These are phyloP conservation scores for Leucophora obtusa DNA, from an alignment of 2,888 invertebrate genomes.

Conservation along the genomic window DNA sequence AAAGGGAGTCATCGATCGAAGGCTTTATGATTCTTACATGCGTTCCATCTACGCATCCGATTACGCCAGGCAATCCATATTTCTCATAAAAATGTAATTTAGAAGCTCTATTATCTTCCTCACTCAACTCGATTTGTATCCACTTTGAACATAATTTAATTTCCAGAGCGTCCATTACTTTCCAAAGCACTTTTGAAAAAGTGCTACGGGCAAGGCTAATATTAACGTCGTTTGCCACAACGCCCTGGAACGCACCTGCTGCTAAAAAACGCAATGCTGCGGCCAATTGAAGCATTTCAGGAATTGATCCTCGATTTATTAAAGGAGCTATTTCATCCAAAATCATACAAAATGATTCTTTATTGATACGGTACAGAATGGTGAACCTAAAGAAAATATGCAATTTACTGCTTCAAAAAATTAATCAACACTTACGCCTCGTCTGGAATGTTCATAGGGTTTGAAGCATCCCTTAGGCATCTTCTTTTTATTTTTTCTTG, in stretches of 20 bases:
- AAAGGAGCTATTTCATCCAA: too few relatives aligned
- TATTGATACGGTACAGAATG: not conserved
- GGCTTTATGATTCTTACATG: constrained; percentile 3
- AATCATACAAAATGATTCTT: not conserved
- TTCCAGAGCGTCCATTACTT: not conserved
- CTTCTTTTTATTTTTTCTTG: not conserved
- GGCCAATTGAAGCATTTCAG: not conserved
- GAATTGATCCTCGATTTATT: not conserved
- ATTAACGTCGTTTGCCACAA: not conserved
- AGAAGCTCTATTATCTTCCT: not conserved
- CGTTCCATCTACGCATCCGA: constrained; percentile 2
- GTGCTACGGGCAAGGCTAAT: not conserved
- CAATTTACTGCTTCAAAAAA: too few relatives aligned
- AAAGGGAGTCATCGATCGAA: not conserved
- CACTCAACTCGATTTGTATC: not conserved
- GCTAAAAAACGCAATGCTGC: not conserved
- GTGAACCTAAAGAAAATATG: not conserved
- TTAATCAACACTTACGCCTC: not conserved
- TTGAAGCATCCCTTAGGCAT: not conserved
- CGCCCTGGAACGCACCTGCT: not conserved
- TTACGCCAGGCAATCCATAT: not conserved
- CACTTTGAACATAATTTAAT: not conserved
- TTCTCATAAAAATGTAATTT: not conserved
- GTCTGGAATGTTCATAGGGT: not conserved
- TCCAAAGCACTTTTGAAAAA: not conserved